Conservation (phyloP, 2,113 vertebrate species). For the Verasper variegatus region DNA sequence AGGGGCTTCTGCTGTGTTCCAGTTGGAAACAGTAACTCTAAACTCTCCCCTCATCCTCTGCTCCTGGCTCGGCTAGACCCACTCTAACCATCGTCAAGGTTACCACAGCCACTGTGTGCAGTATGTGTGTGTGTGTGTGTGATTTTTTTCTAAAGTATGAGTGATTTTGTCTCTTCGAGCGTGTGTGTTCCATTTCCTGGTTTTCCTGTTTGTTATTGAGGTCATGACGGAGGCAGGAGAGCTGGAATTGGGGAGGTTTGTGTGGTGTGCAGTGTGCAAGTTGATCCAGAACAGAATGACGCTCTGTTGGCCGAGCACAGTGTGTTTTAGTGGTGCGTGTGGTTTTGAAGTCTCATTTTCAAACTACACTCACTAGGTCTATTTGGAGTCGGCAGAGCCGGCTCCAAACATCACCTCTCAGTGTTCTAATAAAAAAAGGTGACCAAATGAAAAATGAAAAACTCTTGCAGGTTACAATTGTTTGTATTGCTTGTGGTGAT, state of each 20-base stretch:
- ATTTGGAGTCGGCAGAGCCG: slow-evolving; percentile 35
- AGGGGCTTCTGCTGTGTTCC: slow-evolving; percentile 64
- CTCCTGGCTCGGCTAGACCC: slow-evolving; percentile 27
- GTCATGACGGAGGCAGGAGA: slow-evolving; percentile 53
- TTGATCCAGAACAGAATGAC: slow-evolving; percentile 48
- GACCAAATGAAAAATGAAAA: slow-evolving; percentile 2
- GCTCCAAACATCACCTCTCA: slow-evolving; percentile 21
- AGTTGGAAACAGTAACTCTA: slow-evolving; percentile 83
- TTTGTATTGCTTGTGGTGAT: not conserved
- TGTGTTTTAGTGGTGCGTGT: slow-evolving; percentile 53
- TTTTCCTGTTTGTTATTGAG: slow-evolving; percentile 73
- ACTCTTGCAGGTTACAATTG: not conserved
- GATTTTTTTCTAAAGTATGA: not conserved
- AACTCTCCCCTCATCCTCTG: slow-evolving; percentile 60
- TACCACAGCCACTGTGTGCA: slow-evolving; percentile 49
- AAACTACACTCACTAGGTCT: slow-evolving; percentile 28
- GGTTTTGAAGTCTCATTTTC: slow-evolving; percentile 53
- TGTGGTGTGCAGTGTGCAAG: slow-evolving; percentile 53
- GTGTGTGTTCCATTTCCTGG: slow-evolving; percentile 52
- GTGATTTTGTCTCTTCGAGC: slow-evolving; percentile 26
- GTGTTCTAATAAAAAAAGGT: slow-evolving; percentile 18
- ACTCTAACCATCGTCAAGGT: slow-evolving; percentile 48
- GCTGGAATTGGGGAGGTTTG: slow-evolving; percentile 54
- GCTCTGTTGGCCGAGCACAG: slow-evolving; percentile 19
- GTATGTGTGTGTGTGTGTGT: not conserved